Percentiles rank a stretch among this genome's conserved stretches.
Conservation (phyloP, 2,888 invertebrate genomes). For the Mantis religiosa region DNA sequence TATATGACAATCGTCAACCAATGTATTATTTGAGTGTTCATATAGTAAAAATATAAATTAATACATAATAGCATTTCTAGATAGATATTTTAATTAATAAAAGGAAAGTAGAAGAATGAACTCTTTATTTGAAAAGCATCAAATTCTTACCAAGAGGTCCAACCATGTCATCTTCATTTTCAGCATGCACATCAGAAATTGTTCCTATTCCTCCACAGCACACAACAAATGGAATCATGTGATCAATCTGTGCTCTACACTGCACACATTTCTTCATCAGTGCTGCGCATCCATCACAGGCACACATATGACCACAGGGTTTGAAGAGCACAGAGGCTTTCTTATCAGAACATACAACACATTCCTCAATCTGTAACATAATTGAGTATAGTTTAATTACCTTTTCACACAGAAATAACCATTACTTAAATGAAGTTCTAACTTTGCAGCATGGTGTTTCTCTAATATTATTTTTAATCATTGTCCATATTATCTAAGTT, state of each 20-base stretch:
- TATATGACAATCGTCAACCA: too few relatives aligned
- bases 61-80: too few relatives aligned
- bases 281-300: conserved; percentile 84
- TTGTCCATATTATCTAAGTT: too few relatives aligned
- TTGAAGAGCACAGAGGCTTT: conserved; percentile 88
- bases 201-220: conserved; percentile 55
- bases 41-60: too few relatives aligned
- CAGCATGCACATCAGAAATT: conserved; percentile 50
- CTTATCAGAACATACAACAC: conserved; percentile 92
- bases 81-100: too few relatives aligned
- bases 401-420: background rate
- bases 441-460: too few relatives aligned
- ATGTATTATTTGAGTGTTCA: too few relatives aligned
- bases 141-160: conserved; percentile 37
- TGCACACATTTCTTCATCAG: conserved; percentile 97
- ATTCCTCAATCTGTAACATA: conserved; percentile 78
- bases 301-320: conserved; percentile 94
- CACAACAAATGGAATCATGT: conserved; percentile 55
- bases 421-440: too few relatives aligned
- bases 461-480: too few relatives aligned
- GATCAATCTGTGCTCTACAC: conserved; percentile 83
- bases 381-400: background rate
- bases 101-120: too few relatives aligned
- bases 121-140: background rate
- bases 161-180: conserved; percentile 46